These are phyloP conservation scores for Dryoscopus gambensis DNA, from an alignment of 2,113 vertebrate genomes.

Conservation along the genomic window DNA sequence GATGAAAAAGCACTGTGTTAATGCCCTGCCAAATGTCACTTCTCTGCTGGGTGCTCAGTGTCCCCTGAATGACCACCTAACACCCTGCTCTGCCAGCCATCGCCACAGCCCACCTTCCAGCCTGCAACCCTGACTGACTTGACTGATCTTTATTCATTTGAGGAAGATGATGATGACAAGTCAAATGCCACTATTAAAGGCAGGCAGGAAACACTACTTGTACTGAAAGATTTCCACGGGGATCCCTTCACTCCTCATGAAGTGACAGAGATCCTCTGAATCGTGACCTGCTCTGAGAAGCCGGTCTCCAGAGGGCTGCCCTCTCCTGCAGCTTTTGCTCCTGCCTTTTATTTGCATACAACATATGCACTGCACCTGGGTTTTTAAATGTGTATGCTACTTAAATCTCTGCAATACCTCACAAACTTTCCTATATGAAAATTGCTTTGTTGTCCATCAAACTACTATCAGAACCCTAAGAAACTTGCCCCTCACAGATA, in stretches of 20 bases:
- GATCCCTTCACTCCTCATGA: background rate
- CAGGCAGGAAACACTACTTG: background rate
- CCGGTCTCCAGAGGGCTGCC: background rate
- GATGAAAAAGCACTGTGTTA: background rate
- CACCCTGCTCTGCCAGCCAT: background rate
- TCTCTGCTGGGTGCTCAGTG: background rate
- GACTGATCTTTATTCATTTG: background rate
- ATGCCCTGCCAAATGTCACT: background rate
- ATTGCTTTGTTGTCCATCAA: background rate
- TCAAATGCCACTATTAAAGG: background rate
- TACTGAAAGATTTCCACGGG: background rate
- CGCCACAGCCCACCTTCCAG: rapidly evolving
- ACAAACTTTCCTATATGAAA: background rate
- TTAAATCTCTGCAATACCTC: background rate
- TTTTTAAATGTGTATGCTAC: background rate
- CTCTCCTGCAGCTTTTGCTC: background rate
- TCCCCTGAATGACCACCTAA: rapidly evolving
- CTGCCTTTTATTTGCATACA: background rate
- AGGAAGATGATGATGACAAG: background rate
- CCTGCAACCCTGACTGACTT: background rate
- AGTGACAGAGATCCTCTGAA: background rate
- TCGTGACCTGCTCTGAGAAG: background rate
- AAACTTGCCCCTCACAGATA: background rate
- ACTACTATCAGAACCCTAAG: background rate
- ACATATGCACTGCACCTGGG: background rate